Percentiles rank a stretch among this genome's conserved stretches.
phyloP scores from a whole-genome alignment of 2,113 vertebrate genomes.

The Periophthalmodon schlosseri region DNA sequence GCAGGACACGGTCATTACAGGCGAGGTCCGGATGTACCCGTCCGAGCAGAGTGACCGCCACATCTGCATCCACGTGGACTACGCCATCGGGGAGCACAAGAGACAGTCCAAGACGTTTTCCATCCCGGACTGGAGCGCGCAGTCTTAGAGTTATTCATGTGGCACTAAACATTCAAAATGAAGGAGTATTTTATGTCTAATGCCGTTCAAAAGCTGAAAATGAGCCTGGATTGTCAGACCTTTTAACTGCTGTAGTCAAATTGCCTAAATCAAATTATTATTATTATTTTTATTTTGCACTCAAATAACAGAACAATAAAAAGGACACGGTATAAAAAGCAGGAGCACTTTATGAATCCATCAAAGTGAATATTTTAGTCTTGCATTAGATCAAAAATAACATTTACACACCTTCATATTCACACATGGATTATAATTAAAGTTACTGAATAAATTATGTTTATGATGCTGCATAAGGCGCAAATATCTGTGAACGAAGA shows the following conservation, averaged over 20 bases:
- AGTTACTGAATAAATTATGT: too few relatives aligned
- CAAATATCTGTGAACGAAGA: too few relatives aligned
- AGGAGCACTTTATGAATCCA: too few relatives aligned
- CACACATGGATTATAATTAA: not conserved
- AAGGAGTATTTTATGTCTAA: not conserved
- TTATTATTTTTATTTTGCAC: too few relatives aligned
- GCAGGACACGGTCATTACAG: conserved; percentile 82
- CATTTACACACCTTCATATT: too few relatives aligned
- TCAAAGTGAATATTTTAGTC: too few relatives aligned
- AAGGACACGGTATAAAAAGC: too few relatives aligned
- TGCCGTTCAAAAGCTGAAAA: not conserved
- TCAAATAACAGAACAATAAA: too few relatives aligned
- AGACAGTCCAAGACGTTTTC: conserved; percentile 83
- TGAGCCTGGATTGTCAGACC: not conserved
- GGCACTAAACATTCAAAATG: too few relatives aligned
- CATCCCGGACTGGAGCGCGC: conserved; percentile 80
- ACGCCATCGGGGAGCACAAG: conserved; percentile 79
- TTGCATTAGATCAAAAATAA: too few relatives aligned
- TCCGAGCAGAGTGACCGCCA: conserved; percentile 81
- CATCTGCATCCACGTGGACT: conserved; percentile 82
- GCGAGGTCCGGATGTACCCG: conserved; percentile 82
- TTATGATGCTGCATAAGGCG: too few relatives aligned
- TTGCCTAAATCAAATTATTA: not conserved
- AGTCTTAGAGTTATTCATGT: conserved; percentile 30
- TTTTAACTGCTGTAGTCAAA: not conserved